Evolutionary conservation across 53 echinoderm and acorn worm genomes (phyloP).

Genomic region (Temnopleurus reevesii): DNA sequence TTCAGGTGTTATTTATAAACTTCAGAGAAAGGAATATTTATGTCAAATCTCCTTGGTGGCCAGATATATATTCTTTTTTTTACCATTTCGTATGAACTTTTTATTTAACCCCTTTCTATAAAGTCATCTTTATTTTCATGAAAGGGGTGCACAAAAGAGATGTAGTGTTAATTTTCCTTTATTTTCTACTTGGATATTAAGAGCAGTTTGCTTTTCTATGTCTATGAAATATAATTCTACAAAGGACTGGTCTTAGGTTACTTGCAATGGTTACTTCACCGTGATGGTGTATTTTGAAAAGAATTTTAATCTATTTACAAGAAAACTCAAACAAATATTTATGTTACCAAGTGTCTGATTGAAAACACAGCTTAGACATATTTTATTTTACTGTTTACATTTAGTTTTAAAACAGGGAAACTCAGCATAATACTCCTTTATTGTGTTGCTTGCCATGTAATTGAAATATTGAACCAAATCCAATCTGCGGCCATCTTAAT

Average conservation of each 20-base stretch:
- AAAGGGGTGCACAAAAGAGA: background rate
- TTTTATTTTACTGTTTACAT: no score
- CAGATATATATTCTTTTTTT: background rate
- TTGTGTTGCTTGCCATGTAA: no score
- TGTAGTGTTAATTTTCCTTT: background rate
- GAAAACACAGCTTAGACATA: no score
- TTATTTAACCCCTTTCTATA: background rate
- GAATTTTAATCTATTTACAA: no score
- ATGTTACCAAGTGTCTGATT: no score
- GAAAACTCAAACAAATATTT: no score
- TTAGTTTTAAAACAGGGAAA: no score
- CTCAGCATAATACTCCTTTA: no score
- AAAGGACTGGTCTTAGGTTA: constrained; percentile 25
- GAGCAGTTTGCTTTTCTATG: background rate
- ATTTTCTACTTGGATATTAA: background rate
- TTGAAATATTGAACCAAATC: no score
- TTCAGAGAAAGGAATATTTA: constrained; percentile 31
- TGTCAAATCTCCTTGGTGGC: constrained; percentile 6
- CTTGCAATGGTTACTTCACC: background rate
- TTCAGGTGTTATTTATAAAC: constrained; percentile 50
- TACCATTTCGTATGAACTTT: background rate
- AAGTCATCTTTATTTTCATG: background rate
- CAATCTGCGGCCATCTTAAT: no score
- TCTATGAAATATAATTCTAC: constrained; percentile 1
- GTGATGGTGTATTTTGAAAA: no score